Base-by-base conservation (phyloP, 2,113 vertebrate species). In the Nibea albiflora region DNA sequence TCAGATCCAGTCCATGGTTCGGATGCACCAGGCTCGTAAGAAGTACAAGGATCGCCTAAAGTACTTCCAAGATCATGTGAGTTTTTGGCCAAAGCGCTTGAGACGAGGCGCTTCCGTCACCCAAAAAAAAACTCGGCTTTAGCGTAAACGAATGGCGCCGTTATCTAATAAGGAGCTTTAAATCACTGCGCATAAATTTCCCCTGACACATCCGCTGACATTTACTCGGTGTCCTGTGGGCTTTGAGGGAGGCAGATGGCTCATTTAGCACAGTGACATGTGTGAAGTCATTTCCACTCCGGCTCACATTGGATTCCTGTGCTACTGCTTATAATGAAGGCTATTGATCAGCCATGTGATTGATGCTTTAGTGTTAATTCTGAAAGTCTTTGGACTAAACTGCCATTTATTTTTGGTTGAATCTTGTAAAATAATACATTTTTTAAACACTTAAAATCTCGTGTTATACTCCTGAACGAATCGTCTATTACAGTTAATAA, bases 11-110 rank as follows among this genome's bases (percentile, higher is more conserved):
- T 95, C 98, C 1, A 91, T 98, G 95, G 95, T 97, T 35, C 96
- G 97, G 85, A 99, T 99, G 98, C 95, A 98, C 78, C 98, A 98
- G 85, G 96, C 97, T 74, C 95, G 97, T 80, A 99, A 96, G 88
- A 97, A 96, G 67, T 99, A 99, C 65, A 95, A 86, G 91, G 96
- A 97, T 81, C 97, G 98, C 6, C 92, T 98, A 0, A 95, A 98
- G 88, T 99, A 98, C 90, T 99, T 98, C 95, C 88, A 92, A 78
- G 97, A 99, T 78, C 98, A 99, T 0, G 98, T 99, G 87, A 96
- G 97, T 93, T 39, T 39, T 39, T 9, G 8, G 35, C 8, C 35
- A 39, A 9, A 39, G 35, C 2, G 35, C 35, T 39, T 39, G 8
- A 39, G 35, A 39, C 8, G 8, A 2, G 28, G 28, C 28, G 28